A percentile compares a stretch with the other conserved stretches of the same genome.
Evolutionary conservation across 2,113 vertebrate genomes (phyloP).

Genomic region (Chaenocephalus aceratus): DNA sequence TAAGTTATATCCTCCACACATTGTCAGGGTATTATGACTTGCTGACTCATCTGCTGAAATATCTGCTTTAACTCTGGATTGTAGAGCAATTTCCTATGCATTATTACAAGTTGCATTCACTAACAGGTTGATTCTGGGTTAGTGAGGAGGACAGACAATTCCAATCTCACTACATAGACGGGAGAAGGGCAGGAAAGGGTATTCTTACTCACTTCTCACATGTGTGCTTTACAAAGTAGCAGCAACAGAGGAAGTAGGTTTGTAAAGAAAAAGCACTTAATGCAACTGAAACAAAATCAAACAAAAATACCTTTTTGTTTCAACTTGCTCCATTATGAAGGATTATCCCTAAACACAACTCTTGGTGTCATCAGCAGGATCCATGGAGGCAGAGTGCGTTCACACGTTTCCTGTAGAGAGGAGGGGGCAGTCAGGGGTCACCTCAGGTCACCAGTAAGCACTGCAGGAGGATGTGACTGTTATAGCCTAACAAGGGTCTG

Average conservation of each 20-base stretch:
- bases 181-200: conserved; percentile 36
- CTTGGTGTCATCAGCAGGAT: conserved; percentile 46
- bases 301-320: conserved; percentile 51
- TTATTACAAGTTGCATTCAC: conserved; percentile 1
- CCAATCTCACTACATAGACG: conserved; percentile 9
- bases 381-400: conserved; percentile 50
- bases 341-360: conserved; percentile 34
- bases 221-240: conserved; percentile 43
- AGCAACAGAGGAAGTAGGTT: conserved; percentile 30
- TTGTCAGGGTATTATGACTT: conserved; percentile 39
- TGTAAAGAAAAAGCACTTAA: conserved; percentile 26
- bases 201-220: background rate
- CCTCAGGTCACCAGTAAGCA: conserved; percentile 69
- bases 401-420: conserved; percentile 66
- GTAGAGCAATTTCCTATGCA: background rate
- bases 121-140: conserved; percentile 8
- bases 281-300: conserved; percentile 31
- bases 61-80: conserved; percentile 1
- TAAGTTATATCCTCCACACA: conserved; percentile 6
- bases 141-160: conserved; percentile 2
- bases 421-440: conserved; percentile 53
- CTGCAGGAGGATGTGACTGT: conserved; percentile 73
- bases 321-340: conserved; percentile 28
- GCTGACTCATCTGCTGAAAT: conserved; percentile 44
- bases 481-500: conserved; percentile 52